Evolutionary conservation across 2,797 vertebrate genomes (phyloP), one percentile per base, ranked within the genome.

Genomic region (Picus viridis): DNA sequence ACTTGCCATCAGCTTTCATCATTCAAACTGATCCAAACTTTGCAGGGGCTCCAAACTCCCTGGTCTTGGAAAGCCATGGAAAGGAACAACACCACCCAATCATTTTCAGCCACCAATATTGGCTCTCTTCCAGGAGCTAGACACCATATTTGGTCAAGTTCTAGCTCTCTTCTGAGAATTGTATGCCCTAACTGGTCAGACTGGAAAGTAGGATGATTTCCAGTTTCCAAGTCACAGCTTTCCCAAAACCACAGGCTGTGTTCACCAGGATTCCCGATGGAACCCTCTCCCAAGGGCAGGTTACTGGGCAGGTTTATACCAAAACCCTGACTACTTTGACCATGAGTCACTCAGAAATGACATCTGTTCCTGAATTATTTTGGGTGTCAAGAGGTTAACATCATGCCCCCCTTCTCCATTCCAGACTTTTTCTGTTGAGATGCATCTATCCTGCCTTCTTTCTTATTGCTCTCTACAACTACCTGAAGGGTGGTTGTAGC

Each of bases 131-230:
- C 3, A 5, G 49, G 70, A 79, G 27, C 32, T 65, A 49, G 9
- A 41, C 14, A 58, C 16, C n/a, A 54, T 56, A n/a, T 27, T 56
- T 26, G 18, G 27, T 64, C 70, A 26, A 51, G 34, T n/a, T 65
- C 30, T 20, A 36, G 5, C 19, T 39, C 32, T 73, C 7, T 53
- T 63, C 81, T 1, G 3, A 49, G 58, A 62, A 27, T 0, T 51
- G 53, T 9, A 49, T 15, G 9, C 12, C 20, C 43, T 77, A 73
- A 69, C 75, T 92, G 57, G 90, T 83, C 68, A 85, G 65, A 85
- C 86, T 71, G 81, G 88, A 94, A 89, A 67, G 54, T 7, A 73
- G 70, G 41, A 90, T 61, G 22, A 36, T 68, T 94, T 30, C 54
- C 45, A 83, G 57, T n/a, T n/a, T 94, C 56, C 19, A n/a, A 75